Evolutionary conservation across 1,140 invertebrate genomes (phyloP), one percentile per base, ranked within the genome.

Genomic region (Drosophila fuyamai): DNA sequence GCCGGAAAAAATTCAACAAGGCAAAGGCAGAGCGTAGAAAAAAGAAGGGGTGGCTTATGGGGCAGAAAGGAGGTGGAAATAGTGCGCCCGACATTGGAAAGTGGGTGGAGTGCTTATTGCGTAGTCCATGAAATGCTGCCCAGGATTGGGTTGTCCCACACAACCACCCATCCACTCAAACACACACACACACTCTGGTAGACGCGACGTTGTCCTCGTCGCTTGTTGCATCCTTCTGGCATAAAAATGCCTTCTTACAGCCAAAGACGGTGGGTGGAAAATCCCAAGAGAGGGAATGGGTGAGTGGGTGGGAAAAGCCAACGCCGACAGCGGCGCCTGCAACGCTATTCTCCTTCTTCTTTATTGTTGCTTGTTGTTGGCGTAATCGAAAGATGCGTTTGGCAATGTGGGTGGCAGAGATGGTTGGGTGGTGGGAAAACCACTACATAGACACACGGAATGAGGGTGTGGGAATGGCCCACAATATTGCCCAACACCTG

Each of bases 181-280:
- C 8, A 14, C 32, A 13, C 36, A 41, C 23, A 32, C 35, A 57
- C 35, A 32, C 14, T 29, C 12, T n/a, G 9, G 16, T 71, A 79
- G 76, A 82, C 72, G 67, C 61, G 63, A 68, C 60, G 53, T 54
- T 48, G 63, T 51, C 57, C 76, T 59, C 63, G 72, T 46, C 74
- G 83, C 83, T 88, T 88, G 83, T 89, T 89, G 84, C 84, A 89
- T 89, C 84, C 76, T 79, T 58, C 76, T 75, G 81, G 46, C 83
- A 76, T 88, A 88, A 88, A 88, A 88, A 88, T 88, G 80, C 85
- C 84, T 89, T 84, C 85, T 89, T 89, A 89, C 84, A 89, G 41
- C 61, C 65, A 67, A 67, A 67, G 65, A 67, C 46, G 63, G 29
- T 66, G 63, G 67, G 66, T 12, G 65, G 62, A 48, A 56, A 68